Conservation (phyloP, 2,888 invertebrate genomes). For the Lasioglossum malachurum region DNA sequence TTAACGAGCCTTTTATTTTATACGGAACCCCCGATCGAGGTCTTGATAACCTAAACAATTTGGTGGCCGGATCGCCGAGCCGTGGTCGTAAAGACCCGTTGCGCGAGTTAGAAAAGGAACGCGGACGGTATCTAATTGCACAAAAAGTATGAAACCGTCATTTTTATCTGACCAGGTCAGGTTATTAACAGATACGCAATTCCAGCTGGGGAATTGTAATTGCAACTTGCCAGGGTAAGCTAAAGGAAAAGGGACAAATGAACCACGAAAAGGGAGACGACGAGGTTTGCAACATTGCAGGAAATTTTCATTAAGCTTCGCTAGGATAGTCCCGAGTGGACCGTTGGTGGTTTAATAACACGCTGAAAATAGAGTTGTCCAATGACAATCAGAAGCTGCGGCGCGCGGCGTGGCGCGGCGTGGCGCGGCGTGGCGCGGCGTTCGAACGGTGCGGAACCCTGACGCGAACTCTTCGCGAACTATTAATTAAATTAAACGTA, state of each 20-base stretch:
- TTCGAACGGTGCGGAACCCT: not conserved
- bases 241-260: not conserved
- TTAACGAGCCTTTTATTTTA: not conserved
- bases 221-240: not conserved
- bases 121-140: not conserved
- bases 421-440: too few species aligned
- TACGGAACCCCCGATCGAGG: not conserved
- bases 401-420: too few species aligned
- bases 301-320: not conserved
- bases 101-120: not conserved
- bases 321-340: not conserved
- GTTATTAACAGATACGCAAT: too few species aligned
- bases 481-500: constrained; percentile 20
- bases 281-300: not conserved
- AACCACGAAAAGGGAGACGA: not conserved
- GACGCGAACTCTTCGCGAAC: not conserved
- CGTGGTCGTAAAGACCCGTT: not conserved
- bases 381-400: not conserved
- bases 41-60: not conserved
- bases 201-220: not conserved
- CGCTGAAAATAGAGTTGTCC: not conserved
- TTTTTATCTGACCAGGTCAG: too few species aligned
- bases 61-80: not conserved
- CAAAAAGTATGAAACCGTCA: not conserved
- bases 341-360: not conserved